Conservation (phyloP, 2,888 invertebrate species). For the Metellina segmentata region DNA sequence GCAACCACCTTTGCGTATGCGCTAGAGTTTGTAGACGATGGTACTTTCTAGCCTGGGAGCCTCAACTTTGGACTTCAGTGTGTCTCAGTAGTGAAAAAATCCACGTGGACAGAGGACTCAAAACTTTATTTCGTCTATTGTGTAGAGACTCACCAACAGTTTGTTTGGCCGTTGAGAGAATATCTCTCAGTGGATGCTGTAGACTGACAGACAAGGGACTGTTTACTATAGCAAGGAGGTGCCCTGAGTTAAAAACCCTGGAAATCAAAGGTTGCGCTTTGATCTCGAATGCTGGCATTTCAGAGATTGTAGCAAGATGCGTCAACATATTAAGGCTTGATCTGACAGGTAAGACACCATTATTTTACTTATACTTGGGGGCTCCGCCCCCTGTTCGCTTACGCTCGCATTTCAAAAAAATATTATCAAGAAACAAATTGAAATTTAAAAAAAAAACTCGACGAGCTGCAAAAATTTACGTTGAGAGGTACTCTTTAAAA, state of each 20-base stretch:
- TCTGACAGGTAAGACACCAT: constrained; percentile 86
- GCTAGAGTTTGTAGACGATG: constrained; percentile 89
- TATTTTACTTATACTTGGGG: background rate
- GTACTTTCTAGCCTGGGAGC: constrained; percentile 89
- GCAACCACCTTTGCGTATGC: constrained; percentile 87
- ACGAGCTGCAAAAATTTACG: no score
- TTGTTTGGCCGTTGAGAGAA: constrained; percentile 86
- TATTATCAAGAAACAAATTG: no score
- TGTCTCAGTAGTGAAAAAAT: constrained; percentile 85
- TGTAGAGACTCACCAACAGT: constrained; percentile 83
- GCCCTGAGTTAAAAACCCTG: constrained; percentile 90
- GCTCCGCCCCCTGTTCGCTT: no score
- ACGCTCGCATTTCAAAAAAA: no score
- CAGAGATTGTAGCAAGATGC: constrained; percentile 89
- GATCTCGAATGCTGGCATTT: constrained; percentile 88
- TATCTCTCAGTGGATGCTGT: constrained; percentile 86
- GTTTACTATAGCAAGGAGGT: constrained; percentile 88
- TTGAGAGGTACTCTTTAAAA: no score
- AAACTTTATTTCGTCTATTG: constrained; percentile 78
- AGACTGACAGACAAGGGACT: constrained; percentile 90
- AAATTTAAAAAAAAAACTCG: no score
- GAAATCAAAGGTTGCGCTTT: constrained; percentile 88
- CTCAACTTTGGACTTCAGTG: constrained; percentile 87
- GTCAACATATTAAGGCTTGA: constrained; percentile 91
- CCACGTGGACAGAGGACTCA: constrained; percentile 86